Conservation (phyloP, 2,888 invertebrate genomes). For the Apantesis nais region DNA sequence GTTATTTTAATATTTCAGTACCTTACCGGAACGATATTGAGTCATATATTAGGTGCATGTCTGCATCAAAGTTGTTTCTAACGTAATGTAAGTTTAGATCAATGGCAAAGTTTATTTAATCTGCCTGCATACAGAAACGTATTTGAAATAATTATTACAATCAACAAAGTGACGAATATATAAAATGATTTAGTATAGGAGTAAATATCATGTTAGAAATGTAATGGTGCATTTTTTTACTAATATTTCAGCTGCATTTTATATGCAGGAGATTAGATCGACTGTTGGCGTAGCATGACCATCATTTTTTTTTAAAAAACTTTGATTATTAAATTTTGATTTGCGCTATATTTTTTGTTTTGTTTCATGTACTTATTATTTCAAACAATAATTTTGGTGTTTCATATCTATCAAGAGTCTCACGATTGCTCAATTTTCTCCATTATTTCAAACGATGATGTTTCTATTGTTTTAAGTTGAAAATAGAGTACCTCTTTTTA, state of each 20-base stretch:
- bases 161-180: not conserved
- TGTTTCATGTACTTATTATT: no score
- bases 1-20: not conserved
- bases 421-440: no score
- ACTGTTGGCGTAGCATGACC: no score
- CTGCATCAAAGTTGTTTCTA: not conserved
- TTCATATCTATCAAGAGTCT: no score
- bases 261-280: no score
- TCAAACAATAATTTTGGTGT: no score
- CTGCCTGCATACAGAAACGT: not conserved
- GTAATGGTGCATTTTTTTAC: not conserved
- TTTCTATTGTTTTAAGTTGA: not conserved
- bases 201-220: not conserved
- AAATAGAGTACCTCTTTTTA: not conserved
- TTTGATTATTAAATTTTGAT: no score
- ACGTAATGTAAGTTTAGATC: not conserved
- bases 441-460: no score
- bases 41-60: not conserved
- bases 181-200: not conserved
- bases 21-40: not conserved
- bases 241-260: not conserved
- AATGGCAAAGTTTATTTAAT: not conserved
- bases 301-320: no score
- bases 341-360: no score
- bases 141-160: not conserved